Base-by-base conservation (phyloP, 2,113 vertebrate species). In the Pseudorhombus dupliciocellatus region DNA sequence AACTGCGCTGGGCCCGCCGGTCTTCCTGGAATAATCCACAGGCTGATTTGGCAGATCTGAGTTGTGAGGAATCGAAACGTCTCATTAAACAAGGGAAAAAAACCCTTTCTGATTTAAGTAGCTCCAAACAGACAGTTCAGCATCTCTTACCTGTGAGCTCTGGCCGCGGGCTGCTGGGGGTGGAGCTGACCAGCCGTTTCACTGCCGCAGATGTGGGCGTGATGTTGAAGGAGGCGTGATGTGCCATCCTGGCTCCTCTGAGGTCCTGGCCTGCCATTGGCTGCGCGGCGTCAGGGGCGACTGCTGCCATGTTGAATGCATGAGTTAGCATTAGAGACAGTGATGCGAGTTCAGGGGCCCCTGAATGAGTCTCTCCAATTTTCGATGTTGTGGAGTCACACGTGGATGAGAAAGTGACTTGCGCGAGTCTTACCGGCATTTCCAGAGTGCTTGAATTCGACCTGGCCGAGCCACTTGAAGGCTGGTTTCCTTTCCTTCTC, bases 401-500 rank as follows among this genome's bases (percentile, higher is more conserved):
- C 34, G 11, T 37, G 34, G 34, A 37, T 37, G 12, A 37, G 34
- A 44, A 44, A 5, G 40, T 6, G 46, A 50, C 46, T 50, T n/a
- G 26, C 5, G 26, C 12, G 5, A 50, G 11, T 52, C 76, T 78
- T 67, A 85, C 87, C 82, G 0, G 70, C 51, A 26, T 90, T 92
- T 94, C 93, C 93, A 0, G 31, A 73, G 60, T 62, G 75, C 52
- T 81, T 74, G 87, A 96, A 97, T 26, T 96, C 91, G 10, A 93
- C 91, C 0, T 95, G 96, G n/a, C 97, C 97, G 1, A 96, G 96
- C 97, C 96, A 96, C 56, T 95, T 95, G 90, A 98, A 98, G 57
- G 96, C 96, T 1, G 96, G 96, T 55, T 97, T 98, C 10, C 95
- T 94, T 57, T 95, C 95, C 54, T 94, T 88, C 53, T 96, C 95